Evolutionary conservation across 2,113 vertebrate genomes (phyloP), one percentile per base, ranked within the genome.

Genomic region (Gracilinanus agilis): DNA sequence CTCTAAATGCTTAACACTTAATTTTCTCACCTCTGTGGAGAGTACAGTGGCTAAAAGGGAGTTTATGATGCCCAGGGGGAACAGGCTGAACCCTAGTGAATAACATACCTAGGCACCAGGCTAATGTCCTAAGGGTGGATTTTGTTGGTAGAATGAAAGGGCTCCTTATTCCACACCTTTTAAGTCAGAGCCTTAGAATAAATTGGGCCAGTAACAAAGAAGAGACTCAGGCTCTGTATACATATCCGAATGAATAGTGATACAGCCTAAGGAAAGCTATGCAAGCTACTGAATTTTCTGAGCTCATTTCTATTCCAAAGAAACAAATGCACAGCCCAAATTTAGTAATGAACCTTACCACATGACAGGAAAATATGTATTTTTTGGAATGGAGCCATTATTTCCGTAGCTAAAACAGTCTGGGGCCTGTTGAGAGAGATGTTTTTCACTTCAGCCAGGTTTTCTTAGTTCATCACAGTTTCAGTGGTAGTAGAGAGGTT

Each of bases 381-480:
- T 53, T 90, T 90, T 53, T 90, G 89, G 89, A 90, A 90, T 27
- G 13, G 49, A 90, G 89, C 49, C 49, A 90, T 53, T 90, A 90
- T 89, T 53, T 89, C 88, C 49, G n/a, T 29, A 90, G 89, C 89
- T 49, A 90, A 90, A 90, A 53, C 89, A 90, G 44, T 49, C 89
- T 27, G 44, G 89, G 89, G 10, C 44, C 9, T 53, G 44, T 53
- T 29, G 10, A 25, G 44, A 90, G 24, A 89, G n/a, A 16, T 49
- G 89, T 6, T 90, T 83, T 83, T 40, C 67, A 67, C 67, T 23
- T 83, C n/a, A 83, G 1, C 67, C 6, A 9, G 34, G 67, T 2
- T 83, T 83, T 40, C 34, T 83, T 40, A 83, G n/a, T 40, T 67
- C 12, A 67, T 27, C 58, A 67, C 10, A 61, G 29, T 67, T 83